Base-by-base conservation (phyloP, 2,113 vertebrate genomes). In the Coptodon bakossiorum region DNA sequence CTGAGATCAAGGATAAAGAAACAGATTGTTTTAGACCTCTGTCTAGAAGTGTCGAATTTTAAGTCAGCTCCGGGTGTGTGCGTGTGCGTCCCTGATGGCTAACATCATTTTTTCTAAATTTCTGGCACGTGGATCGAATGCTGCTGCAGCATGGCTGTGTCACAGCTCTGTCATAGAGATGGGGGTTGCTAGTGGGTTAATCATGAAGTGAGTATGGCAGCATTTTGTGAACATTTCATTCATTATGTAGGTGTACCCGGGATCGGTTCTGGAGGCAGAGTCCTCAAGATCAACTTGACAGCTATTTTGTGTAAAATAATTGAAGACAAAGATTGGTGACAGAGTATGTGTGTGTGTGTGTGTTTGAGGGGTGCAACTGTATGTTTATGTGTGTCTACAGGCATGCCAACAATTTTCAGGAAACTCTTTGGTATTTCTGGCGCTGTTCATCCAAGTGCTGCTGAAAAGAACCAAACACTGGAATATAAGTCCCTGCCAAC, bases 371-470 rank as follows among this genome's bases (percentile, higher is more conserved):
- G 68, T 86, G 82, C 84, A 87, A 89, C 85, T 86, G 83, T 73
- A 80, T 89, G 71, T 90, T 83, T 93, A 85, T 93, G 88, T 83
- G 87, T 91, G 61, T 91, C 80, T 66, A 40, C 85, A 92, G 84
- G 90, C 91, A 89, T 29, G 88, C 93, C 92, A 94, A 78, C 90
- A 84, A 91, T 93, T 93, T 91, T 94, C 90, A 91, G 91, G 90
- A 93, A 93, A 95, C 81, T 85, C 90, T 88, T 87, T 87, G 92
- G 88, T 94, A 94, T 95, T 95, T 94, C 88, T 93, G 92, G 88
- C 91, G 61, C 88, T 93, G 84, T 86, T 94, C 89, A 90, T 96
- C 93, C 91, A 92, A 93, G 86, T 24, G 54, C 90, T 84, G 82
- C 94, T 95, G 89, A 91, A 93, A 92, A 92, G 86, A 95, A 92